phyloP scores from a whole-genome alignment of 2,113 vertebrate species.

The Pelodiscus sinensis region DNA sequence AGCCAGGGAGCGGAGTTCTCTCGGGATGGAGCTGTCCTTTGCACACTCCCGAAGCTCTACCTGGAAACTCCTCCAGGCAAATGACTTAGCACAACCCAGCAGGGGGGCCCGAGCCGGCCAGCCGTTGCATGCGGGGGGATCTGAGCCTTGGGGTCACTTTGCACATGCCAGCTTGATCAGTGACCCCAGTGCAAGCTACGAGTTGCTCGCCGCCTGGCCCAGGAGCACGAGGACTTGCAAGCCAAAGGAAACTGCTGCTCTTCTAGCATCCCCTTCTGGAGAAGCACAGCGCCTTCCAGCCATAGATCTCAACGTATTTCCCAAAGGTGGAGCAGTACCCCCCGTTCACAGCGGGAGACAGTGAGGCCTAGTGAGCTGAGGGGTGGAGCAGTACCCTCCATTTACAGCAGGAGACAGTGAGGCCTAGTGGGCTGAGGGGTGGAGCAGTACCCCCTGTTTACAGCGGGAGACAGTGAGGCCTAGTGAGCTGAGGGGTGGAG shows the following conservation, averaged over 20 bases:
- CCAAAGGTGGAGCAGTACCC: constrained; percentile 12
- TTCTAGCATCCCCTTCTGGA: fast-evolving
- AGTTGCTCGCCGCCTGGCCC: background rate
- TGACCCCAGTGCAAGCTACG: background rate
- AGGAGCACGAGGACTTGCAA: fast-evolving
- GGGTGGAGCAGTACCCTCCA: too few species aligned
- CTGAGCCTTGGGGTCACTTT: fast-evolving
- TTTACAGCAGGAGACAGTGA: too few species aligned
- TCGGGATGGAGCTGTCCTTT: background rate
- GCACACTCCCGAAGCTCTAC: fast-evolving
- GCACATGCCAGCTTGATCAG: fast-evolving
- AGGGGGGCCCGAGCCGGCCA: background rate
- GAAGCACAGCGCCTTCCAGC: constrained; percentile 17
- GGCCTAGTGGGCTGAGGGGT: too few species aligned
- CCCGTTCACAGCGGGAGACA: too few species aligned
- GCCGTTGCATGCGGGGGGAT: fast-evolving
- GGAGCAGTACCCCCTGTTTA: too few species aligned
- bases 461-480: too few species aligned
- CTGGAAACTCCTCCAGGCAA: constrained; percentile 17
- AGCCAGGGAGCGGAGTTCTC: fast-evolving
- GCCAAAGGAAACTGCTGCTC: background rate
- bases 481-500: too few species aligned
- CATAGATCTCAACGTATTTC: constrained; percentile 1
- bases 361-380: fast-evolving
- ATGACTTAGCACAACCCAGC: background rate